Percentiles rank a stretch among this genome's conserved stretches.
Conservation (phyloP, 1,140 invertebrate genomes). For the Formica exsecta region DNA sequence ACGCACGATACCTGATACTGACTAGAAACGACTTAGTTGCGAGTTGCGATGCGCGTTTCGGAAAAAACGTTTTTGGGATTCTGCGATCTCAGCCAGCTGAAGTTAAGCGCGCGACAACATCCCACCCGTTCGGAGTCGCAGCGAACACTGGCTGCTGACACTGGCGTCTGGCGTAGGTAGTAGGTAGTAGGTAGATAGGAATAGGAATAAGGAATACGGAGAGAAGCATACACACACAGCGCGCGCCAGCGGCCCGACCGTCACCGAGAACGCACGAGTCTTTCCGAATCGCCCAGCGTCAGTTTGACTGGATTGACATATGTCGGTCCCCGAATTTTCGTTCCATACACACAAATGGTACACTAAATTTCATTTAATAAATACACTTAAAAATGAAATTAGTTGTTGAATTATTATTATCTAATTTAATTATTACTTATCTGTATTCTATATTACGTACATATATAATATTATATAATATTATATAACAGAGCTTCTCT, state of each 20-base stretch:
- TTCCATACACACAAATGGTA: no score
- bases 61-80: background rate
- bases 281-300: slow-evolving; percentile 27
- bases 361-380: no score
- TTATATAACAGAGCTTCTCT: no score
- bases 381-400: no score
- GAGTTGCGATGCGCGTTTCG: background rate
- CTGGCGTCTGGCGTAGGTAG: no score
- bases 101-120: background rate
- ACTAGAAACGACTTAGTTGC: background rate
- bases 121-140: slow-evolving; percentile 56
- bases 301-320: slow-evolving; percentile 21
- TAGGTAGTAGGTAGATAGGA: no score
- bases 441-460: no score
- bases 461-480: no score
- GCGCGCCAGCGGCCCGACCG: slow-evolving; percentile 48
- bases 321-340: background rate
- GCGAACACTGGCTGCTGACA: slow-evolving; percentile 48
- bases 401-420: no score
- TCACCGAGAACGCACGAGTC: slow-evolving; percentile 41
- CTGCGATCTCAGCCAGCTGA: background rate
- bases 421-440: no score
- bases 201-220: no score
- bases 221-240: background rate
- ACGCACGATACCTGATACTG: background rate